phyloP scores from a whole-genome alignment of 2,113 vertebrate species.

The Rhipidura dahli region DNA sequence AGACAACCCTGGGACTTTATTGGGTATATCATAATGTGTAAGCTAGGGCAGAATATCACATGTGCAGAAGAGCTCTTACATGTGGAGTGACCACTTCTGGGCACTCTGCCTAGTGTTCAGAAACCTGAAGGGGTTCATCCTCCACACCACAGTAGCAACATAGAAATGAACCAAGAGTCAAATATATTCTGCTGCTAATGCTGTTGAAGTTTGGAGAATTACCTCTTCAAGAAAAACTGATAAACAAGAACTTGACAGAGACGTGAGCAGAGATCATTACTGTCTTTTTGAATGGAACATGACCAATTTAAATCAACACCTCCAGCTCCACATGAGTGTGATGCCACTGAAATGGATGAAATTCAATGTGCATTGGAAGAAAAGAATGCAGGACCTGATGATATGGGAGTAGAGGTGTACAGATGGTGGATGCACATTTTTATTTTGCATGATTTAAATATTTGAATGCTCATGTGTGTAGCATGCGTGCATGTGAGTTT shows the following conservation, averaged over 20 bases:
- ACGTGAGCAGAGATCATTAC: background rate
- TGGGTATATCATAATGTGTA: rapidly evolving
- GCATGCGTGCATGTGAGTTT: background rate
- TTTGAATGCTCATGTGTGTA: background rate
- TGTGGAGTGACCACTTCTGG: background rate
- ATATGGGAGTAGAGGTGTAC: background rate
- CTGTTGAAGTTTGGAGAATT: background rate
- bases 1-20: background rate
- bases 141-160: background rate
- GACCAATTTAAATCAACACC: background rate
- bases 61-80: background rate
- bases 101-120: background rate
- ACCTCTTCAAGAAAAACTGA: background rate
- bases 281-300: background rate
- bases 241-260: background rate
- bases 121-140: background rate
- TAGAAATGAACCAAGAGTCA: background rate
- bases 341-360: background rate
- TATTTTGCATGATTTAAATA: background rate
- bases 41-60: background rate
- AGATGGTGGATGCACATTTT: background rate
- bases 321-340: background rate
- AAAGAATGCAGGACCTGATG: background rate
- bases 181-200: background rate
- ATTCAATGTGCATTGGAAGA: background rate